These are phyloP conservation scores for Lordiphosa andalusiaca DNA, from an alignment of 2,888 invertebrate genomes.

Conservation along the genomic window DNA sequence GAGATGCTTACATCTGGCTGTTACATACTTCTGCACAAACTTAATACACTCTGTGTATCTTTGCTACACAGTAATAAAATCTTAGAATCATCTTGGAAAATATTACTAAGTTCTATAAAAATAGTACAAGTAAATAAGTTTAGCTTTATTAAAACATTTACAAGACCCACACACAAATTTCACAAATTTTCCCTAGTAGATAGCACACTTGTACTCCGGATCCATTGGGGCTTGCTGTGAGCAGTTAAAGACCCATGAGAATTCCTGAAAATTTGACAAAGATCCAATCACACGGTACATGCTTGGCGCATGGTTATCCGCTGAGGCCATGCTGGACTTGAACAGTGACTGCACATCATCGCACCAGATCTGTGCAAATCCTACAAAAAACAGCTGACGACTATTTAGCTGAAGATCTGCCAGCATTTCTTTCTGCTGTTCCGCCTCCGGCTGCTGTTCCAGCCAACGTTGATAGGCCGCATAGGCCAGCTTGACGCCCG, in stretches of 20 bases:
- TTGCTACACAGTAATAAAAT: too few relatives aligned
- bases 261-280: conserved; percentile 76
- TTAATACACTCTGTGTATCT: too few relatives aligned
- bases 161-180: too few relatives aligned
- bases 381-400: conserved; percentile 73
- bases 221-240: conserved; percentile 69
- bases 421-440: conserved; percentile 52
- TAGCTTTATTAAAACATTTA: too few relatives aligned
- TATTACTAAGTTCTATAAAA: too few relatives aligned
- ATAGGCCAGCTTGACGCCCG: conserved; percentile 75
- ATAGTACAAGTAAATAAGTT: too few relatives aligned
- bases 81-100: too few relatives aligned
- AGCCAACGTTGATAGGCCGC: conserved; percentile 74
- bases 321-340: conserved; percentile 38
- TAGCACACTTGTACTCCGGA: conserved; percentile 74
- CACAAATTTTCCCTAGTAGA: conserved; percentile 61
- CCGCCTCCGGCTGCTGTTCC: conserved; percentile 37
- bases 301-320: conserved; percentile 58
- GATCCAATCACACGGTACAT: conserved; percentile 76
- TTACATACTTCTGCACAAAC: too few relatives aligned
- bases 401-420: conserved; percentile 57
- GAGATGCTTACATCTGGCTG: too few relatives aligned
- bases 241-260: conserved; percentile 75
- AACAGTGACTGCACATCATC: conserved; percentile 64
- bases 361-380: conserved; percentile 76